Conservation (phyloP, 2,888 invertebrate genomes). For the Trachelus iudaicus region DNA sequence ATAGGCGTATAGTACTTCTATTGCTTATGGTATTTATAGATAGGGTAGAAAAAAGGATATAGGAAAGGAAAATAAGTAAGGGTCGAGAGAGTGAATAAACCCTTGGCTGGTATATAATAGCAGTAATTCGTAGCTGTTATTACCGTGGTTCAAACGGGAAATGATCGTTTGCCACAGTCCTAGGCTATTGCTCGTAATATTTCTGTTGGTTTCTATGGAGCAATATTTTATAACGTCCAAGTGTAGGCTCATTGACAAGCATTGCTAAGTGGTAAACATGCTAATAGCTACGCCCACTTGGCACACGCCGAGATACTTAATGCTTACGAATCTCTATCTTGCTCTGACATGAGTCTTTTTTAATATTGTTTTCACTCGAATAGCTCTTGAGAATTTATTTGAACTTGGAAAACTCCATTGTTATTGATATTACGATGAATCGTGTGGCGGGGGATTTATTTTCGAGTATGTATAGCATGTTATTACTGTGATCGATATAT, state of each 20-base stretch:
- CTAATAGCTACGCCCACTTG: slow-evolving; percentile 34
- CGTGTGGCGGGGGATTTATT: not conserved
- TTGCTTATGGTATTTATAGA: not conserved
- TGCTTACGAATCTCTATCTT: not conserved
- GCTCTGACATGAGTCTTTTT: not conserved
- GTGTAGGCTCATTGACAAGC: slow-evolving; percentile 32
- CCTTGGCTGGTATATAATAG: not conserved
- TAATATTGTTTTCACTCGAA: not conserved
- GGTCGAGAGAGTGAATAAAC: not conserved
- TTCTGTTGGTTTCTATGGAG: not conserved
- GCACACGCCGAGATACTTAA: slow-evolving; percentile 15
- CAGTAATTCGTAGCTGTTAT: not conserved
- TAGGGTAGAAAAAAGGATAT: not conserved
- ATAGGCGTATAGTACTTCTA: not conserved
- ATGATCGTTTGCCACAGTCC: not conserved
- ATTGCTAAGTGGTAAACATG: slow-evolving; percentile 31
- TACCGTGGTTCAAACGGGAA: not conserved
- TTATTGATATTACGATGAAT: not conserved
- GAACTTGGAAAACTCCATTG: not conserved
- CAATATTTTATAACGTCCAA: slow-evolving; percentile 11
- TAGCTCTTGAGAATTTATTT: not conserved
- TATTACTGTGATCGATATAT: not conserved
- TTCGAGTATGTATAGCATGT: no score
- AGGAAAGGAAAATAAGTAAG: not conserved
- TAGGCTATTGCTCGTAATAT: not conserved